phyloP scores from a whole-genome alignment of 2,888 invertebrate species.

The Meiosimyza platycephala region DNA sequence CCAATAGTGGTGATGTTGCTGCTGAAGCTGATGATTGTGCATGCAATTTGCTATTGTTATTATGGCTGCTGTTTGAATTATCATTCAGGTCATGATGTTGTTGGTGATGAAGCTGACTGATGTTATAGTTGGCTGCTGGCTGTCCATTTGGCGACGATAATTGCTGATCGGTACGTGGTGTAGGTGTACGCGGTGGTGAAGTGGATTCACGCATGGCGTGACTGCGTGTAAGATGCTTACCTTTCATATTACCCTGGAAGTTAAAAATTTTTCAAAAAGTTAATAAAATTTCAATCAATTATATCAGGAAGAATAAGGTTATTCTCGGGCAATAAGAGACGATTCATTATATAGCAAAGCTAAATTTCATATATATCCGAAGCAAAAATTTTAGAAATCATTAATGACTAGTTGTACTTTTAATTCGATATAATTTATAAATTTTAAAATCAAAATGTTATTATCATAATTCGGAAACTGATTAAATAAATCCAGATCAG shows the following conservation, averaged over 20 bases:
- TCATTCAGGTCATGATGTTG: slow-evolving; percentile 52
- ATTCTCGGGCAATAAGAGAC: background rate
- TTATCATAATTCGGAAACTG: no score
- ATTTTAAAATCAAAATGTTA: no score
- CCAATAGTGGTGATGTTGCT: slow-evolving; percentile 58
- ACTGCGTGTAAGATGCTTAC: slow-evolving; percentile 86
- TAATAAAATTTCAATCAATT: background rate
- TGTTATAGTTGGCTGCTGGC: slow-evolving; percentile 37
- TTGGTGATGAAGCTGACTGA: slow-evolving; percentile 54
- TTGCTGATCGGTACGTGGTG: slow-evolving; percentile 66
- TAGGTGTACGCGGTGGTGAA: slow-evolving; percentile 72
- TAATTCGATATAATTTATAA: no score
- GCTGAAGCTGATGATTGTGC: slow-evolving; percentile 55
- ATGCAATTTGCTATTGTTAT: slow-evolving; percentile 55
- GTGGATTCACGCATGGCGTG: slow-evolving; percentile 91
- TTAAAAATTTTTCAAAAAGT: slow-evolving; percentile 32
- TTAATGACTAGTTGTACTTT: no score
- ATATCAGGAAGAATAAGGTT: background rate
- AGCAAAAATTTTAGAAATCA: no score
- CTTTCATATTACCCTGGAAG: slow-evolving; percentile 76
- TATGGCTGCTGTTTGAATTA: slow-evolving; percentile 51
- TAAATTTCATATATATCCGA: no score
- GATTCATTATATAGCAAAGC: no score
- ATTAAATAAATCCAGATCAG: no score
- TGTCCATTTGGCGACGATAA: slow-evolving; percentile 46